Conservation (phyloP, 2,888 invertebrate species). For the Nudaria mundana region DNA sequence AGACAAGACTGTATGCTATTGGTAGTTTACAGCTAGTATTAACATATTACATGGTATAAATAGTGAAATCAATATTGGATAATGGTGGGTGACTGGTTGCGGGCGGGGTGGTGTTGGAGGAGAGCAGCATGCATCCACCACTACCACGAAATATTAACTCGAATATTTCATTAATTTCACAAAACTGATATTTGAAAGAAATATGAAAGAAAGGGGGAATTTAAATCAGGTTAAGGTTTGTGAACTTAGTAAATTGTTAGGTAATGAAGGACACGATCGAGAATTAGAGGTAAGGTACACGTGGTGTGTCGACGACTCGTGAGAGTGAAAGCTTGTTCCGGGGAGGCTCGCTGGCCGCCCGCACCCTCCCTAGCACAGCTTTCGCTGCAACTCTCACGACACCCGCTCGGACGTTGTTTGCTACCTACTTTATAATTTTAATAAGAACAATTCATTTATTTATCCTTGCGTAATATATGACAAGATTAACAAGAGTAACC, state of each 20-base stretch:
- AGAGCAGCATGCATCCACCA: constrained; percentile 49
- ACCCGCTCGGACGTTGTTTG: constrained; percentile 61
- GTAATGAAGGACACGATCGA: constrained; percentile 36
- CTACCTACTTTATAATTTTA: constrained; percentile 59
- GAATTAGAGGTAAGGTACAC: constrained; percentile 58
- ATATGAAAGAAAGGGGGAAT: neutral
- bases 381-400: constrained; percentile 77
- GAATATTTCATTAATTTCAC: neutral
- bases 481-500: no score
- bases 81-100: constrained; percentile 63
- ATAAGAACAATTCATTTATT: no score
- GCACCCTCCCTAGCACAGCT: constrained; percentile 70
- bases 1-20: no score
- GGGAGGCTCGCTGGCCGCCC: constrained; percentile 57
- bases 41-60: constrained; percentile 70
- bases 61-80: constrained; percentile 77
- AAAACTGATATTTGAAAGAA: neutral
- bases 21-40: constrained; percentile 53
- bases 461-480: no score
- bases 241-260: constrained; percentile 7
- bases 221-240: neutral
- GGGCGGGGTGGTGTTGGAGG: constrained; percentile 36
- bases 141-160: constrained; percentile 41
- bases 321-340: constrained; percentile 78
- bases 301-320: constrained; percentile 74